A percentile compares a stretch with the other conserved stretches of the same genome.
Conservation (phyloP, 1,140 invertebrate genomes). For the Cydia splendana region DNA sequence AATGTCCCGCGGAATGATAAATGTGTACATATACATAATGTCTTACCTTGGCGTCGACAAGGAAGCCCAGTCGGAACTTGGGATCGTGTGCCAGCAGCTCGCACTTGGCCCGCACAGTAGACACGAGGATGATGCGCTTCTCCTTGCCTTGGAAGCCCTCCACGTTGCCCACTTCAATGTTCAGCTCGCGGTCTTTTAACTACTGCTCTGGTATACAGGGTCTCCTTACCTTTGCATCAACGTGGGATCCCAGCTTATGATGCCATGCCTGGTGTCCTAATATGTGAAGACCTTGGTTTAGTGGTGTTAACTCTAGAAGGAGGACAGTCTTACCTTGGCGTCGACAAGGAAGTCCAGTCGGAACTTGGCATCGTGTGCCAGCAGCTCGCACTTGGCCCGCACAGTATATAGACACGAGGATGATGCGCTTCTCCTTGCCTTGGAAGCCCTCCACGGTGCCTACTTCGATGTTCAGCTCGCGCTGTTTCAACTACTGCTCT, state of each 20-base stretch:
- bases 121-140: conserved; percentile 86
- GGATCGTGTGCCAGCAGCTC: conserved; percentile 64
- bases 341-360: conserved; percentile 84
- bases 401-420: conserved; percentile 90
- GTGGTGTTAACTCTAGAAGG: too few species aligned
- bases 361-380: conserved; percentile 65
- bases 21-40: too few species aligned
- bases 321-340: conserved; percentile 81
- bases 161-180: conserved; percentile 86
- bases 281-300: too few species aligned
- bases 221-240: too few species aligned
- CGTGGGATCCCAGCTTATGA: too few species aligned
- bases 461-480: conserved; percentile 78
- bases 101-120: conserved; percentile 83
- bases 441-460: conserved; percentile 91
- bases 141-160: conserved; percentile 92
- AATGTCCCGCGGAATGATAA: background rate
- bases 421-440: conserved; percentile 87
- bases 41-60: conserved; percentile 82
- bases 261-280: too few species aligned
- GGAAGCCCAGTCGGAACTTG: conserved; percentile 82
- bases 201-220: conserved; percentile 35
- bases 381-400: conserved; percentile 74
- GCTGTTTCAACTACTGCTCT: conserved; percentile 41
- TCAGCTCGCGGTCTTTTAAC: conserved; percentile 40